Percentiles rank a stretch among this genome's conserved stretches.
Conservation (phyloP, 2,113 vertebrate species). For the Gallinago jamesoni region DNA sequence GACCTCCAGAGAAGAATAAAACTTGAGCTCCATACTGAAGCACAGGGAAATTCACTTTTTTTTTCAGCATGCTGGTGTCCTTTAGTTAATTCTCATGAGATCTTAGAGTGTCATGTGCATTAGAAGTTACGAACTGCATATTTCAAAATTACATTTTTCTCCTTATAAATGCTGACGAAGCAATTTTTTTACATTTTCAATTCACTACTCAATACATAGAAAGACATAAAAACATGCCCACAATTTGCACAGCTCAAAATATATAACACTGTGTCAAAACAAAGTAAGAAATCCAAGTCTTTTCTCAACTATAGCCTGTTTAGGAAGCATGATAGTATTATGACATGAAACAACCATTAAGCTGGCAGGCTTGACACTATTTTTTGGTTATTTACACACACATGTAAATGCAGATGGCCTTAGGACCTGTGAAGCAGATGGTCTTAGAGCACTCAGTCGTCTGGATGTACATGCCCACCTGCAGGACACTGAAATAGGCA, state of each 20-base stretch:
- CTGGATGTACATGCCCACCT: not conserved
- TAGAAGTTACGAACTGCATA: not conserved
- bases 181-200: not conserved
- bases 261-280: not conserved
- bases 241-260: not conserved
- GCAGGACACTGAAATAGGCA: not conserved
- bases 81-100: not conserved
- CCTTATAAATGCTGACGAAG: not conserved
- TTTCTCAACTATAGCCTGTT: not conserved
- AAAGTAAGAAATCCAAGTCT: not conserved
- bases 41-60: not conserved
- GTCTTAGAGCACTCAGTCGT: not conserved
- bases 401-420: not conserved
- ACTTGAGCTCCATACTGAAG: not conserved
- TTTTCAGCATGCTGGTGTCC: not conserved
- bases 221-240: not conserved
- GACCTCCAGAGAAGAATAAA: slow-evolving; percentile 51
- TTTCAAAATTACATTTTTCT: not conserved
- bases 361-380: not conserved
- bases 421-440: not conserved
- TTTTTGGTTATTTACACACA: not conserved
- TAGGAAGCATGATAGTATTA: not conserved
- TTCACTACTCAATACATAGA: not conserved
- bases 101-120: not conserved
- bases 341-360: not conserved